Evolutionary conservation across 2,888 invertebrate species (phyloP).

Genomic region (Rhagium mordax): DNA sequence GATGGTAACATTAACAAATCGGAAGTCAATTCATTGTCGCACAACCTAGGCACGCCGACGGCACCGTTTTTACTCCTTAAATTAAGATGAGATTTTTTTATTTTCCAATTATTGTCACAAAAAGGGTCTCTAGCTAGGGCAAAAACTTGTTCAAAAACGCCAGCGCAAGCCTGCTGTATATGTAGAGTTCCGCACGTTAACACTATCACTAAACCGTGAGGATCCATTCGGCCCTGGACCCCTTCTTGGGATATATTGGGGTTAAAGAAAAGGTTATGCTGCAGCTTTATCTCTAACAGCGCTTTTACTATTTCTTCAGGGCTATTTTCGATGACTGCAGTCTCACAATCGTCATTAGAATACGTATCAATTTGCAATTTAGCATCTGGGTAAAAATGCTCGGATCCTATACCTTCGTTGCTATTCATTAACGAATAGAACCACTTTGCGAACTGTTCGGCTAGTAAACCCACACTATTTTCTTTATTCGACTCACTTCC

Average conservation of each 20-base stretch:
- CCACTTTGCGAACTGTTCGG: conserved; percentile 75
- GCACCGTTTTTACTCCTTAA: conserved; percentile 66
- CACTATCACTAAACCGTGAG: conserved; percentile 76
- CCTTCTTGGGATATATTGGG: conserved; percentile 75
- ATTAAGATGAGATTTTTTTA: conserved; percentile 74
- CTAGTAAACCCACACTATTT: conserved; percentile 68
- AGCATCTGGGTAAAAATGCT: conserved; percentile 75
- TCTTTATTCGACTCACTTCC: background rate
- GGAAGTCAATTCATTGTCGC: conserved; percentile 61
- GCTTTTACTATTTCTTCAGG: conserved; percentile 65
- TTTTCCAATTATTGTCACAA: conserved; percentile 78
- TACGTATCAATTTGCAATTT: conserved; percentile 64
- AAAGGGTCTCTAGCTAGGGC: conserved; percentile 77
- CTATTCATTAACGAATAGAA: conserved; percentile 72
- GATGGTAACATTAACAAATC: conserved; percentile 54
- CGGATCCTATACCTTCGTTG: conserved; percentile 65
- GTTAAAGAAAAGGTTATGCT: conserved; percentile 74
- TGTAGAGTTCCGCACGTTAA: conserved; percentile 78
- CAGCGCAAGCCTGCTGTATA: conserved; percentile 71
- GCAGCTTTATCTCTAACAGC: conserved; percentile 66
- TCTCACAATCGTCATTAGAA: conserved; percentile 54
- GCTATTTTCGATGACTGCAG: conserved; percentile 60
- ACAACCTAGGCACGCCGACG: conserved; percentile 55
- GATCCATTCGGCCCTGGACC: conserved; percentile 73
- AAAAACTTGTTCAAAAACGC: conserved; percentile 79